These are phyloP conservation scores for Tachysurus vachellii DNA, from an alignment of 2,113 vertebrate species.

Conservation along the genomic window DNA sequence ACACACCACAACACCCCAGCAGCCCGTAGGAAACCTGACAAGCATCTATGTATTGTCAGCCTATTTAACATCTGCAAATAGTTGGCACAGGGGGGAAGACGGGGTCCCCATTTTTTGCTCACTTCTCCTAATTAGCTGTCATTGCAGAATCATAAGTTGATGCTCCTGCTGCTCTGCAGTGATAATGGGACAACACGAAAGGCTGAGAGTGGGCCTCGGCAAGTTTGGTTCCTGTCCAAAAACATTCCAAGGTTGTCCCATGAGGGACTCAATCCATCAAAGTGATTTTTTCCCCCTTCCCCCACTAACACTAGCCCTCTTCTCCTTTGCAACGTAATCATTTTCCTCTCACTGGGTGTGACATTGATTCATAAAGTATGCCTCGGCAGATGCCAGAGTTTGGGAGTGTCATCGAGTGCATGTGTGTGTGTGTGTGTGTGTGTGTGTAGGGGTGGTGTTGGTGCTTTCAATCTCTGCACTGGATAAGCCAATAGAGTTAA, in stretches of 20 bases:
- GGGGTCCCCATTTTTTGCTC: conserved; percentile 48
- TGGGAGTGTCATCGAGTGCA: conserved; percentile 50
- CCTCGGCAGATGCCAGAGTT: conserved; percentile 67
- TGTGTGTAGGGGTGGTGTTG: neutral
- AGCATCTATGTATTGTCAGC: conserved; percentile 68
- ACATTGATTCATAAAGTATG: conserved; percentile 78
- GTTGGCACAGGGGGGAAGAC: conserved; percentile 56
- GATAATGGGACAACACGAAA: conserved; percentile 37
- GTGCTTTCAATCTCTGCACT: conserved; percentile 33
- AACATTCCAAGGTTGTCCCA: conserved; percentile 80
- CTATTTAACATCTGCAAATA: conserved; percentile 68
- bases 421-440: neutral
- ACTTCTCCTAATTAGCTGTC: conserved; percentile 58
- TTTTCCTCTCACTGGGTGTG: conserved; percentile 76
- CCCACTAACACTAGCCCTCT: conserved; percentile 54
- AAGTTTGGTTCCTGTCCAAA: conserved; percentile 72
- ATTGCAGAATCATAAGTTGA: conserved; percentile 49
- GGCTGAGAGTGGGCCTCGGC: conserved; percentile 55
- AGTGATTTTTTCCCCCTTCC: conserved; percentile 70
- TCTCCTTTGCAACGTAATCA: conserved; percentile 79
- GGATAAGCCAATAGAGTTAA: conserved; percentile 27
- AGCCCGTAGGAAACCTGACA: conserved; percentile 62
- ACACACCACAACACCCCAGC: neutral
- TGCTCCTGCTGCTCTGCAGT: conserved; percentile 31
- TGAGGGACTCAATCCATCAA: conserved; percentile 76